Percentiles rank a stretch among this genome's conserved stretches.
Evolutionary conservation across 1,140 invertebrate genomes (phyloP).

Genomic region (Augochlora pura): DNA sequence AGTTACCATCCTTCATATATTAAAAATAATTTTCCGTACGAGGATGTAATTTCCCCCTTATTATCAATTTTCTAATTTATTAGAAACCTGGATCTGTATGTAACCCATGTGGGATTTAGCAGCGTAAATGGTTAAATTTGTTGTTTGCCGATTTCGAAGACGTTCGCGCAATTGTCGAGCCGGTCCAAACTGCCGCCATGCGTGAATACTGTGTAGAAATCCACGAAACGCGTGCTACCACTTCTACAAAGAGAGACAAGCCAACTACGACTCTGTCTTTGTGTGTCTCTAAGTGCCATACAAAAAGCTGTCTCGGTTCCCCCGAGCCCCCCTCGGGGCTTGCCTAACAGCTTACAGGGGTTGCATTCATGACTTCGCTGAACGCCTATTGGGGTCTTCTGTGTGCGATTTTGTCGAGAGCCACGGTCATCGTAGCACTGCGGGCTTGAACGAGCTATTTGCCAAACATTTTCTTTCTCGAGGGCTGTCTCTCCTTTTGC

Average conservation of each 20-base stretch:
- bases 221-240: conserved; percentile 44
- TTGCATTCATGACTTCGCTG: conserved; percentile 66
- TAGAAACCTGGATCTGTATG: no score
- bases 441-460: conserved; percentile 63
- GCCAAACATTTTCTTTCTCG: conserved; percentile 63
- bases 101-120: no score
- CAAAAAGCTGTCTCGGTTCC: conserved; percentile 60
- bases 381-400: conserved; percentile 52
- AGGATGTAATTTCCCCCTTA: no score
- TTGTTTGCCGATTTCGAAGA: background rate
- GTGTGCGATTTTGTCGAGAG: conserved; percentile 54
- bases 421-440: conserved; percentile 53
- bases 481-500: conserved; percentile 44
- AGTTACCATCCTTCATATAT: no score
- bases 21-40: no score
- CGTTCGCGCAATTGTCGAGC: conserved; percentile 21
- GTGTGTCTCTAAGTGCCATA: conserved; percentile 65
- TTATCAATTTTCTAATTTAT: no score
- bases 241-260: conserved; percentile 56
- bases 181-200: background rate
- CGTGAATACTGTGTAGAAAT: conserved; percentile 6
- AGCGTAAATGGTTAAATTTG: no score
- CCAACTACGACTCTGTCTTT: conserved; percentile 69
- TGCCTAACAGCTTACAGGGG: conserved; percentile 69
- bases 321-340: conserved; percentile 42